Evolutionary conservation across 1,140 invertebrate species (phyloP).

Genomic region (Tetramorium alpestre): DNA sequence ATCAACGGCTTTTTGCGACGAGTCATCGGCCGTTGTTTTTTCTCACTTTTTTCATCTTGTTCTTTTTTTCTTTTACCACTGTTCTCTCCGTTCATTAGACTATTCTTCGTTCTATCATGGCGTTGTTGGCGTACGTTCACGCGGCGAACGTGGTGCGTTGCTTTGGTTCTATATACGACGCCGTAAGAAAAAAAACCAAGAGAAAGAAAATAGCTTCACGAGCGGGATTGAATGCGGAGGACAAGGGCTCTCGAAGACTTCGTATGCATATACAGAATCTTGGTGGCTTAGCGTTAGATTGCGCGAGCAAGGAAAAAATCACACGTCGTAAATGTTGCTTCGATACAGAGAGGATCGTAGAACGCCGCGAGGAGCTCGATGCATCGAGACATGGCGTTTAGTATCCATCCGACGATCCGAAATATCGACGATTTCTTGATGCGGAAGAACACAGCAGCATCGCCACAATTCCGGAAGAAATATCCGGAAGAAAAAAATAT

Average conservation of each 20-base stretch:
- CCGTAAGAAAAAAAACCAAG: slow-evolving; percentile 56
- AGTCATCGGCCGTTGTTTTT: slow-evolving; percentile 58
- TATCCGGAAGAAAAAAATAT: not conserved
- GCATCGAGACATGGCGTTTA: slow-evolving; percentile 43
- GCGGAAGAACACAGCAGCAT: not conserved
- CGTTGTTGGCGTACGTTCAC: not conserved
- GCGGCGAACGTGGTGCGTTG: slow-evolving; percentile 18
- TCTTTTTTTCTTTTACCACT: not conserved
- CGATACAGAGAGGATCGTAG: slow-evolving; percentile 42
- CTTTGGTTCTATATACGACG: slow-evolving; percentile 3
- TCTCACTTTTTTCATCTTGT: slow-evolving; percentile 39
- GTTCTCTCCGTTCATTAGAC: not conserved
- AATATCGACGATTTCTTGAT: slow-evolving; percentile 57
- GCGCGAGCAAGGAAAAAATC: slow-evolving; percentile 49
- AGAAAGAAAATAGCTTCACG: slow-evolving; percentile 63
- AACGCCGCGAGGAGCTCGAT: slow-evolving; percentile 14
- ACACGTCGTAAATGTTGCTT: slow-evolving; percentile 62
- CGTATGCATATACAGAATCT: slow-evolving; percentile 9
- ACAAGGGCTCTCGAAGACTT: slow-evolving; percentile 57
- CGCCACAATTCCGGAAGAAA: not conserved
- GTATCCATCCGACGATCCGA: slow-evolving; percentile 29
- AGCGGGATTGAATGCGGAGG: slow-evolving; percentile 28
- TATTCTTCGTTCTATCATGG: not conserved
- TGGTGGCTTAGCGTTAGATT: not conserved
- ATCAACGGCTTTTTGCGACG: slow-evolving; percentile 62